These are phyloP conservation scores for Solea senegalensis DNA, from an alignment of 2,113 vertebrate species.

Conservation along the genomic window DNA sequence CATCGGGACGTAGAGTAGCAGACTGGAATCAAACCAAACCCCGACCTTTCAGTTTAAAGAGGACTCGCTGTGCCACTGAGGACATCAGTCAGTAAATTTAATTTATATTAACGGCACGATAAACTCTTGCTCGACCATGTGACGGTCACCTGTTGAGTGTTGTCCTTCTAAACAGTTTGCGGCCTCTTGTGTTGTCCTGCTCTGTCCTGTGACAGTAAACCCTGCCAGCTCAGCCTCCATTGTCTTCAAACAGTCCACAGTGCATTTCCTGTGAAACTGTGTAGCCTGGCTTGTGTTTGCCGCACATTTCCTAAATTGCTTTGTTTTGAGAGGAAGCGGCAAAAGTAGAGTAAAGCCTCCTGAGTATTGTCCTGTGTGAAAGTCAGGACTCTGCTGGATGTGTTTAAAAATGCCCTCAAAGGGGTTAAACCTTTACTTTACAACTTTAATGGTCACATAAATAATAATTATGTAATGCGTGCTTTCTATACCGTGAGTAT, in stretches of 20 bases:
- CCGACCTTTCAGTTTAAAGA: too few relatives aligned
- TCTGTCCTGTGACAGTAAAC: conserved; percentile 61
- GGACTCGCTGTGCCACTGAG: too few relatives aligned
- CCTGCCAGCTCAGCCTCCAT: conserved; percentile 67
- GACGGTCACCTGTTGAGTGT: conserved; percentile 36
- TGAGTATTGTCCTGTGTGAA: conserved; percentile 49
- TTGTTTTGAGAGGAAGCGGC: conserved; percentile 76
- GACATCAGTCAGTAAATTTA: background rate
- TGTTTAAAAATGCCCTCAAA: conserved; percentile 25
- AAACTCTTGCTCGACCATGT: background rate
- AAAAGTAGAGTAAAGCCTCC: conserved; percentile 65
- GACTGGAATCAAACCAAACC: too few relatives aligned
- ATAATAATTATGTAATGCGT: background rate
- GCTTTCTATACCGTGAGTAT: conserved; percentile 29
- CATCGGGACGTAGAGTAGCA: too few relatives aligned
- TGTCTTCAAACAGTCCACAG: conserved; percentile 65
- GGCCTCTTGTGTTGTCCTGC: conserved; percentile 53
- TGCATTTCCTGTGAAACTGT: conserved; percentile 76
- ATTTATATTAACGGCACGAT: background rate
- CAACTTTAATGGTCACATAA: conserved; percentile 7
- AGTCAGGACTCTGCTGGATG: conserved; percentile 29
- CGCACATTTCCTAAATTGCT: conserved; percentile 74
- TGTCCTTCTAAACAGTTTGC: conserved; percentile 45
- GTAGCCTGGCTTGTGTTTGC: conserved; percentile 59
- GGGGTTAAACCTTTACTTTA: too few relatives aligned